Evolutionary conservation across 2,797 vertebrate genomes (phyloP), one percentile per base, ranked within the genome.

Genomic region (Rhyacichthys aspro): DNA sequence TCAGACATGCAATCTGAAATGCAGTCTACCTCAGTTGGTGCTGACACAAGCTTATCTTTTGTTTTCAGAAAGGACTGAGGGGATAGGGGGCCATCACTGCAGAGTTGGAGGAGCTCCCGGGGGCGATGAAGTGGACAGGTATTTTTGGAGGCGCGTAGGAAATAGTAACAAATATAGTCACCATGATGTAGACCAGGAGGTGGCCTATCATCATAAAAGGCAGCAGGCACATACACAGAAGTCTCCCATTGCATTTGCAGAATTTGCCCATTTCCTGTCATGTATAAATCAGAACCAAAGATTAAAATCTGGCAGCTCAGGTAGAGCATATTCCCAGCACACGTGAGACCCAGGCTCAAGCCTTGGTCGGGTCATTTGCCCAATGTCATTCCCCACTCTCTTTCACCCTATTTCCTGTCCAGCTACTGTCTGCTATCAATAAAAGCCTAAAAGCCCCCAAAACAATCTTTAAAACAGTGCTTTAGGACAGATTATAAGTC

Each of bases 121-220:
- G 63, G 33, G 93, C 91, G 1, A 90, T 54, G 9, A 90, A 93
- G 72, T 88, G 91, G n/a, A 83, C 17, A 6, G 37, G 79, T 55
- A 92, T 73, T 63, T 88, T 86, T 0, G 91, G 89, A 3, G 91
- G 92, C 7, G 74, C 45, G 67, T 92, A 92, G 63, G 91, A 90
- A 42, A 94, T 82, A 68, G 92, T 91, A 64, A 93, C 83, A 28
- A 92, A 92, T 74, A 94, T 86, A 57, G 91, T 86, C 46, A 94
- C 90, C 76, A 90, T 62, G 56, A 93, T 70, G 28, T 94, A 94
- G 49, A 94, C 59, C 50, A 93, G 61, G 45, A 94, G 91, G 70
- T 94, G 92, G 57, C 88, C 86, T 14, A 92, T 90, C 91, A 93
- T 92, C 86, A 94, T 84, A 74, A 84, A 93, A n/a, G 93, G 93